Percentiles rank a stretch among this genome's conserved stretches.
Evolutionary conservation across 2,797 vertebrate species (phyloP).

Genomic region (Triplophysa bombifrons): DNA sequence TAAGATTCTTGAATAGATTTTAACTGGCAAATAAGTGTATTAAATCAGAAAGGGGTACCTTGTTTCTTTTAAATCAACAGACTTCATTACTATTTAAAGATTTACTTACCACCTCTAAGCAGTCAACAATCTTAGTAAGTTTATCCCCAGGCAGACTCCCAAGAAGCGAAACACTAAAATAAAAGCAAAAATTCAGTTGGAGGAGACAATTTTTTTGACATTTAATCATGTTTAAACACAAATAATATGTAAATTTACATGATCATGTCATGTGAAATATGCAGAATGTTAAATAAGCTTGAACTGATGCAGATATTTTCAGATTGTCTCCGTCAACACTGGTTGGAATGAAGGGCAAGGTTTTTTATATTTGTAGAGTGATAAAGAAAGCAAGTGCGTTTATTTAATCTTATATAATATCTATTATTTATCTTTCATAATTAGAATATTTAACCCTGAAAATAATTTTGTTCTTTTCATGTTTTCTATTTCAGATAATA

Average conservation of each 20-base stretch:
- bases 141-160: constrained; percentile 92
- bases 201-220: neutral
- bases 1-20: neutral
- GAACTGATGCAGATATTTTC: neutral
- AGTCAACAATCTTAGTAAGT: constrained; percentile 92
- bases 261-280: neutral
- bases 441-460: neutral
- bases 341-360: neutral
- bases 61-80: neutral
- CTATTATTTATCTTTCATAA: too few species aligned
- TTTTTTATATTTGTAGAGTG: neutral
- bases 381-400: constrained; percentile 30
- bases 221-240: neutral
- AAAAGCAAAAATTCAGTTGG: neutral
- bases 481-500: constrained; percentile 35
- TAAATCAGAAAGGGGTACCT: neutral
- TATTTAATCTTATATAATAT: constrained; percentile 19
- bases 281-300: neutral
- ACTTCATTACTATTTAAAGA: neutral
- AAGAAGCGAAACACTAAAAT: constrained; percentile 87
- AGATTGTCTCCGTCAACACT: neutral
- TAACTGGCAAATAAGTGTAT: constrained; percentile 45
- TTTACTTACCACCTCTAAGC: constrained; percentile 92
- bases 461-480: constrained; percentile 27
- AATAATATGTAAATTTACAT: neutral